Conservation (phyloP, 1,140 invertebrate genomes). For the Cydia fagiglandana region DNA sequence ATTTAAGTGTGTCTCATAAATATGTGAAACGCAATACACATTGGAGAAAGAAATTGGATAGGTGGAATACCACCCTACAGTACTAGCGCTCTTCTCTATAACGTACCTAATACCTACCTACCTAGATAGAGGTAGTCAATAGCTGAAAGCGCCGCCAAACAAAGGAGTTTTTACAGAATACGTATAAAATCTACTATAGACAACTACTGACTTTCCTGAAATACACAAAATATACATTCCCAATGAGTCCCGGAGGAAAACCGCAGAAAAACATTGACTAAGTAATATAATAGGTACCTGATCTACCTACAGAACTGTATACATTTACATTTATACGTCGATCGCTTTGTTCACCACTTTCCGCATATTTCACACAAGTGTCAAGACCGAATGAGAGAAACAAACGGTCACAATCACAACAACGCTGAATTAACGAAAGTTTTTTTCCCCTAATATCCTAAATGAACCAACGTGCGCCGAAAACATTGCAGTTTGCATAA, state of each 20-base stretch:
- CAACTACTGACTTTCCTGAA: not conserved
- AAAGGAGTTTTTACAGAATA: no score
- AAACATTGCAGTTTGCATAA: constrained; percentile 19
- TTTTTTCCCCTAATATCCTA: not conserved
- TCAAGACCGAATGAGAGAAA: not conserved
- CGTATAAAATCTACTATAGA: no score
- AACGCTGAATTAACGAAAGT: not conserved
- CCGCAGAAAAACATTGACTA: not conserved
- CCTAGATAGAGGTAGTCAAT: no score
- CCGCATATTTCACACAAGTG: not conserved
- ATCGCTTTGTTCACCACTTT: not conserved
- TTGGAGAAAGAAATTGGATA: no score
- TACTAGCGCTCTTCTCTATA: no score
- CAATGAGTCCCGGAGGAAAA: constrained; percentile 7
- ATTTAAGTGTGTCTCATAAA: no score
- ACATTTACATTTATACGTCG: not conserved
- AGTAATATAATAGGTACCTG: not conserved
- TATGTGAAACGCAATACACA: no score
- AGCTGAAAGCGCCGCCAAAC: no score
- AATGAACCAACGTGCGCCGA: constrained; percentile 15
- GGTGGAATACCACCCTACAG: no score
- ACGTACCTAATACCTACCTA: no score
- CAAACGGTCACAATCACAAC: not conserved
- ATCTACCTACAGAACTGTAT: not conserved
- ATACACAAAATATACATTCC: not conserved